Evolutionary conservation across 2,888 invertebrate species (phyloP), one percentile per base, ranked within the genome.

Genomic region (Abscondita cerata): DNA sequence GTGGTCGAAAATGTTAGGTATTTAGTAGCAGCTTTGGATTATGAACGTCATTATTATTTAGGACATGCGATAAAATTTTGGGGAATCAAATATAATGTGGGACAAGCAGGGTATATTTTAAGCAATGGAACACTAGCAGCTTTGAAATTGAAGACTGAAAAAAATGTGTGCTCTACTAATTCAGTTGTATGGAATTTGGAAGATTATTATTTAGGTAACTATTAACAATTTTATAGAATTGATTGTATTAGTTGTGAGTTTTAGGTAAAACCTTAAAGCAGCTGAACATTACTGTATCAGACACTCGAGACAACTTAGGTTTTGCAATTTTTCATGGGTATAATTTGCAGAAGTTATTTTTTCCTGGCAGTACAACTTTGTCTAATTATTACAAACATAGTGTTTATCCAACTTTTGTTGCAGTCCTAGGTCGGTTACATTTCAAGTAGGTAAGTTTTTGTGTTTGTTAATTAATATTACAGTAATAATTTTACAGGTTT

Each of bases 1-100:
- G 76, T 87, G 47, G 75, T 83, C 12, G 86, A 87, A 73, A 86
- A 86, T 76, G 74, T 86, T 50, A 76, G 86, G 52, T 79, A 81
- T 63, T 78, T 83, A 59, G 74, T 85, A 1, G 83, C 83, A 8
- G 75, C 79, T 1, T 72, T 83, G 61, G 75, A 85, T 72, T 71
- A 75, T 34, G 74, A 76, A 1, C 68, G 81, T 15, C 76, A 77
- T 1, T 78, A 83, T 77, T 87, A 87, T 78, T 75, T 86, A 52
- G 86, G 86, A 1, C 83, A 86, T 70, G 76, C 84, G 8, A 80
- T 84, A 13, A 75, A 76, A 54, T 81, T 85, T 68, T 86, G 86
- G 86, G 82, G 81, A 20, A 81, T 81, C 48, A 71, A 78, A 16
- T 86, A 85, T 63, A 86, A 87, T 73, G 76, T 81, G 4, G 85